These are phyloP conservation scores for Phrynosoma platyrhinos DNA, from an alignment of 2,113 vertebrate species.

Conservation along the genomic window DNA sequence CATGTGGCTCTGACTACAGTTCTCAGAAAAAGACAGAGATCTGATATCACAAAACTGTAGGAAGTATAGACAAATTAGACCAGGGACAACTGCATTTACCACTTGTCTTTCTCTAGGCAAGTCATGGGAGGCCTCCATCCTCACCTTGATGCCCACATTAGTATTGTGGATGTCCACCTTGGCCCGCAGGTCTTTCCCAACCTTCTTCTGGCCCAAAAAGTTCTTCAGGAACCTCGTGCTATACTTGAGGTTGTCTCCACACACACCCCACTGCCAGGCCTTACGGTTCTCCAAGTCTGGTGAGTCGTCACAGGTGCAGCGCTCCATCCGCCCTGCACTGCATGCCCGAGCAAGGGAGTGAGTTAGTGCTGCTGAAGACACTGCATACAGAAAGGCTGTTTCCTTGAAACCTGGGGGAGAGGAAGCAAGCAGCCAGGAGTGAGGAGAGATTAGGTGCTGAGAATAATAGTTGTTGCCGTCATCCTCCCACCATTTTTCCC, in stretches of 20 bases:
- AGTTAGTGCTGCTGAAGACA: conserved; percentile 92
- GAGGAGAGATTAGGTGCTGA: conserved; percentile 22
- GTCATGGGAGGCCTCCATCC: not conserved
- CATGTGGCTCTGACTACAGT: not conserved
- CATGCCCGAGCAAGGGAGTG: conserved; percentile 94
- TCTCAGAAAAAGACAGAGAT: not conserved
- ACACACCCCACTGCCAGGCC: conserved; percentile 98
- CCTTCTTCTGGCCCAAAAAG: conserved; percentile 92
- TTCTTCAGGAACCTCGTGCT: conserved; percentile 96
- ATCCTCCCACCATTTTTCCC: no score
- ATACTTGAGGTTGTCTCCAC: conserved; percentile 97
- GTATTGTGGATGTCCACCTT: conserved; percentile 94
- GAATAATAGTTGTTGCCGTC: not conserved
- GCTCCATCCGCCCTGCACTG: conserved; percentile 96
- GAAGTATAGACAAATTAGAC: no score
- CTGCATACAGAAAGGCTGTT: conserved; percentile 92
- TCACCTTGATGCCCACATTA: conserved; percentile 92
- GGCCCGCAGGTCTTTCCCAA: conserved; percentile 94
- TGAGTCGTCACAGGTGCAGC: conserved; percentile 97
- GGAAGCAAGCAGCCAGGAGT: not conserved
- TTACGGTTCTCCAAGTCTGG: conserved; percentile 93
- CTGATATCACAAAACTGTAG: not conserved
- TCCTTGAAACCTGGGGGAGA: conserved; percentile 91
- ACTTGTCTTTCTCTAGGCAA: not conserved
- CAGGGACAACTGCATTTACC: not conserved